Base-by-base conservation (phyloP, 2,888 invertebrate species). In the Nomada flava region DNA sequence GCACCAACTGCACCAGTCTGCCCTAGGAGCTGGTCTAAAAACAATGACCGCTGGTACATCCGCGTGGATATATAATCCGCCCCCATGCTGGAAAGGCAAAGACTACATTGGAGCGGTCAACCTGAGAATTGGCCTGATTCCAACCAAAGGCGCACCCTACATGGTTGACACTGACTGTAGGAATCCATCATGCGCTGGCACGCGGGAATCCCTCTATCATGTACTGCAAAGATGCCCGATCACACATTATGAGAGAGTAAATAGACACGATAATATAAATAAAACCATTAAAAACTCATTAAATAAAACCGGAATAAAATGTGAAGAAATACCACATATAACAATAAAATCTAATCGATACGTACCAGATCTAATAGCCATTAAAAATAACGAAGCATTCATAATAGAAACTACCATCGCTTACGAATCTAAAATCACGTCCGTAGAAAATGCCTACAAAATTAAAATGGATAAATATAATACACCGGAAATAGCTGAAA, bases 391-490 rank as follows among this genome's bases (percentile, higher is more conserved):
- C 2, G 53, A 3, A 9, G 72, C 72, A 20, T 63, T 26, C 7
- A 42, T 72, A 23, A 63, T 72, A 1, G 72, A 72, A 55, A 72
- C 72, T 0, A 72, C 72, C 36, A 2, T 72, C 5, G 63, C 72
- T 0, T 72, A 72, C 23, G 63, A 72, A 7, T 44, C 60, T 3
- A 65, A 44, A 15, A 23, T 0, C 0, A 7, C 4, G 0, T 71
- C 59, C 1, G 1, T 26, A 2, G 23, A 10, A 0, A 77, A 42
- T 10, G 65, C 59, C 0, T 71, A 26, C 5, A 68, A 10, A 1
- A 77, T 62, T 2, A 72, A 57, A 0, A 72, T 53, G 23, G 13
- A 63, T 20, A 63, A 63, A 11, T 44, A 44, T 15, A 15, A 47
- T 11, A 63, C 44, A 59, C 36, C 36, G 0, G 63, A 63, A 1